phyloP scores from a whole-genome alignment of 2,888 invertebrate species.

The Caenorhabditis virilis region DNA sequence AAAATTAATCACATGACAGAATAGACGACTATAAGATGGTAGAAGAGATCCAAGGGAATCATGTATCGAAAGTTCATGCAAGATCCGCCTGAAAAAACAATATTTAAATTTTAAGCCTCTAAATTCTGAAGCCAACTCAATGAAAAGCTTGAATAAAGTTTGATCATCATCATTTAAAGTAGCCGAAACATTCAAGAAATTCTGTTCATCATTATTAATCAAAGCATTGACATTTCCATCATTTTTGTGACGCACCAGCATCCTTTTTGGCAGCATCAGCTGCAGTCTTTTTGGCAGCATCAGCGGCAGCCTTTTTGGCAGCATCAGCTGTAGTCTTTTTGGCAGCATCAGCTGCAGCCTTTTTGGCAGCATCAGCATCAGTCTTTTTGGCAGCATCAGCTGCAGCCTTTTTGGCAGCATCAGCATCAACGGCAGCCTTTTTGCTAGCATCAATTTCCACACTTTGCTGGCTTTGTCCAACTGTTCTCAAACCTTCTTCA shows the following conservation, averaged over 20 bases:
- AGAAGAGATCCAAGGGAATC: constrained; percentile 12
- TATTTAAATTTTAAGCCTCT: neutral
- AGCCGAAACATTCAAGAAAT: constrained; percentile 23
- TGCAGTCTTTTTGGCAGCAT: too few species aligned
- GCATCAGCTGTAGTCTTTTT: too few species aligned
- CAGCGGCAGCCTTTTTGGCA: too few species aligned
- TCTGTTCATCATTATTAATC: constrained; percentile 27
- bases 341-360: too few species aligned
- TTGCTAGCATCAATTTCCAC: too few species aligned
- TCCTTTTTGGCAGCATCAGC: too few species aligned
- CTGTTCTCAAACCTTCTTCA: too few species aligned
- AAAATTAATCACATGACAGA: constrained; percentile 24
- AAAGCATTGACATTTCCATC: constrained; percentile 9
- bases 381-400: too few species aligned
- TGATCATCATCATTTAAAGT: constrained; percentile 11
- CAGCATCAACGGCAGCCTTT: too few species aligned
- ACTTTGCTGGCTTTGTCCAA: too few species aligned
- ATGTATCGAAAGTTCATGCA: constrained; percentile 12
- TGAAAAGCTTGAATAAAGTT: constrained; percentile 10
- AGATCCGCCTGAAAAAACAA: constrained; percentile 12
- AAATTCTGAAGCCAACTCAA: constrained; percentile 2
- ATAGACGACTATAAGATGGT: constrained; percentile 15
- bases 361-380: too few species aligned
- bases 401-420: too few species aligned
- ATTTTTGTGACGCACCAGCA: constrained; percentile 8